phyloP scores from a whole-genome alignment of 2,113 vertebrate species.

The Ictalurus punctatus region DNA sequence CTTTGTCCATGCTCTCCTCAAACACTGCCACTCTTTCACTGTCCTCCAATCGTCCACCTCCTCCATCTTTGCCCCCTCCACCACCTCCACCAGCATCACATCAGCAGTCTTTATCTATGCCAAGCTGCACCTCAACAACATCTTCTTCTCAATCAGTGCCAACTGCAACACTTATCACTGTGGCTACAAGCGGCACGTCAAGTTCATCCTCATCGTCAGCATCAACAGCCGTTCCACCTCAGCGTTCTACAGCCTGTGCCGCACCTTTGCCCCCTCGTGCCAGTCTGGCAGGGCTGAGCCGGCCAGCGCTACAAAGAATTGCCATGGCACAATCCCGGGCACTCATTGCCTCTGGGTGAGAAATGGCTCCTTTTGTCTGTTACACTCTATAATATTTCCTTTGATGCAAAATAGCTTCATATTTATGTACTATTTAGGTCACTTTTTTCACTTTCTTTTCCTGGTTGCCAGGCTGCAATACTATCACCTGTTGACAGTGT shows the following conservation, averaged over 20 bases:
- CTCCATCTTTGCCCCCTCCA: slow-evolving; percentile 62
- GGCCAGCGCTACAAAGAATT: slow-evolving; percentile 84
- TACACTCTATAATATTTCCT: neutral
- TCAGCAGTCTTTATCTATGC: slow-evolving; percentile 59
- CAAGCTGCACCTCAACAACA: slow-evolving; percentile 67
- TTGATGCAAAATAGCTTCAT: neutral
- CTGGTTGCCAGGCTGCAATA: neutral
- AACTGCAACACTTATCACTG: slow-evolving; percentile 67
- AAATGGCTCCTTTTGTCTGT: slow-evolving; percentile 28
- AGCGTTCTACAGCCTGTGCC: slow-evolving; percentile 62
- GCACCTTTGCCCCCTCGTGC: slow-evolving; percentile 73
- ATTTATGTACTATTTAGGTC: neutral
- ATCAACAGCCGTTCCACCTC: slow-evolving; percentile 62
- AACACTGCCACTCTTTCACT: slow-evolving; percentile 63
- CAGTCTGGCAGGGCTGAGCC: slow-evolving; percentile 81
- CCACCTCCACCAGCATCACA: slow-evolving; percentile 59
- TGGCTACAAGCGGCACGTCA: slow-evolving; percentile 66
- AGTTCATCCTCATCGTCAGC: slow-evolving; percentile 69
- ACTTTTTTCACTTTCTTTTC: neutral
- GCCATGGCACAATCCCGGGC: slow-evolving; percentile 92
- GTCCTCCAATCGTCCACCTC: slow-evolving; percentile 67
- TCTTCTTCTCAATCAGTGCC: slow-evolving; percentile 66
- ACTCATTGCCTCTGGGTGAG: slow-evolving; percentile 92
- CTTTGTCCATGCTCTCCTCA: slow-evolving; percentile 66
- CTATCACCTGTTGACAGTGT: neutral